Percentiles rank a stretch among this genome's conserved stretches.
Evolutionary conservation across 2,113 vertebrate species (phyloP).

Genomic region (Nansenia antarctica): DNA sequence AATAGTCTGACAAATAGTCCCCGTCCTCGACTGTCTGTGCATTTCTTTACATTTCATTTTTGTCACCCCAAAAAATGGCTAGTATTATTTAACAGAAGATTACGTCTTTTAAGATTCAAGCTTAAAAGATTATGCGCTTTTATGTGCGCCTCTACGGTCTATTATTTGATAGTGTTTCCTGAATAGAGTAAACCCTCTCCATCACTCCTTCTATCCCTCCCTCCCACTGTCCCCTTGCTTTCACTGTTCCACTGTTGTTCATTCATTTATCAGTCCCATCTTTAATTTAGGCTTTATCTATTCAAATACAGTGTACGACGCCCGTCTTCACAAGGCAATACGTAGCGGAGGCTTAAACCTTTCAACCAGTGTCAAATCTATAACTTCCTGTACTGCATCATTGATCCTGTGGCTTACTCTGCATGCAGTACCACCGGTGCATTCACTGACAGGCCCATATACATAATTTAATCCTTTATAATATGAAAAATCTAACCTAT

Average conservation of each 20-base stretch:
- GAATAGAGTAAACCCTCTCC: slow-evolving; percentile 41
- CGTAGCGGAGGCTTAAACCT: slow-evolving; percentile 42
- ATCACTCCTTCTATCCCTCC: slow-evolving; percentile 18
- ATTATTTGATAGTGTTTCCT: slow-evolving; percentile 62
- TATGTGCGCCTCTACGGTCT: slow-evolving; percentile 64
- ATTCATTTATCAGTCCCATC: slow-evolving; percentile 41
- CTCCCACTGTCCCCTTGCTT: slow-evolving; percentile 11
- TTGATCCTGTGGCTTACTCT: slow-evolving; percentile 51
- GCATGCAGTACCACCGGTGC: slow-evolving; percentile 44
- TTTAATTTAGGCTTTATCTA: slow-evolving; percentile 58
- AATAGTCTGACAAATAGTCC: slow-evolving; percentile 62
- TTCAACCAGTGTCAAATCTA: slow-evolving; percentile 35
- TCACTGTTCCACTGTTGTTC: slow-evolving; percentile 26
- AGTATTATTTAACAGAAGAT: slow-evolving; percentile 74
- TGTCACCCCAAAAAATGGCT: slow-evolving; percentile 66
- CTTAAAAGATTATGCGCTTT: slow-evolving; percentile 71
- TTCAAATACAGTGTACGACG: slow-evolving; percentile 42
- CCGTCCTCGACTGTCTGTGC: slow-evolving; percentile 72
- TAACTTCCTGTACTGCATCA: slow-evolving; percentile 40
- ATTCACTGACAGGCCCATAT: slow-evolving; percentile 51
- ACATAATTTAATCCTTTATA: slow-evolving; percentile 64
- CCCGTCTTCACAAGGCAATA: slow-evolving; percentile 15
- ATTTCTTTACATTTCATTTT: slow-evolving; percentile 68
- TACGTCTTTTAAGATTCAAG: slow-evolving; percentile 72
- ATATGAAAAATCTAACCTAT: slow-evolving; percentile 62